Percentiles rank a stretch among this genome's conserved stretches.
phyloP scores from a whole-genome alignment of 2,113 vertebrate species.

The Rafetus swinhoei region DNA sequence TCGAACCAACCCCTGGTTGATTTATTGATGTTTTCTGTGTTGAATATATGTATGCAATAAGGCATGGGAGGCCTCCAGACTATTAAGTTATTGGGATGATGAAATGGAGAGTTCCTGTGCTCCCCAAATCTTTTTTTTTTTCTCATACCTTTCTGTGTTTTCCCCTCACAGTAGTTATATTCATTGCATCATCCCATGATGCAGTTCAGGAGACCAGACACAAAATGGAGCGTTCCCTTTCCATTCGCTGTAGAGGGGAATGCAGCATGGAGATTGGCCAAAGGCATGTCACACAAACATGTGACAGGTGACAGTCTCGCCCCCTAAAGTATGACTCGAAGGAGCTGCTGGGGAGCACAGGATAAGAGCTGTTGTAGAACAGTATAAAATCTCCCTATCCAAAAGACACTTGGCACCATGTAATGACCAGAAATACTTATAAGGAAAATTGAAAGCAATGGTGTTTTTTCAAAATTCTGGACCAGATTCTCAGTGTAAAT shows the following conservation, averaged over 20 bases:
- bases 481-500: background rate
- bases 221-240: background rate
- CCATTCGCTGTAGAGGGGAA: background rate
- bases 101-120: background rate
- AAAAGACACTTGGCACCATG: background rate
- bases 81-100: background rate
- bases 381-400: background rate
- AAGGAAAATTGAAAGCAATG: background rate
- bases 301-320: background rate
- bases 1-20: background rate
- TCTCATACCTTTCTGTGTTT: background rate
- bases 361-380: background rate
- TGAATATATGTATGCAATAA: background rate
- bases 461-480: background rate
- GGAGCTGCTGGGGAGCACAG: background rate
- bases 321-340: background rate
- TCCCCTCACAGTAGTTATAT: background rate
- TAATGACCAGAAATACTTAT: background rate
- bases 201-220: background rate
- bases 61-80: background rate
- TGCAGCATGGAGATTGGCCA: background rate
- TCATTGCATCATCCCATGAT: background rate
- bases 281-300: background rate
- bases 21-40: background rate
- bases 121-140: background rate